phyloP scores from a whole-genome alignment of 2,113 vertebrate genomes.

The Passer montanus region DNA sequence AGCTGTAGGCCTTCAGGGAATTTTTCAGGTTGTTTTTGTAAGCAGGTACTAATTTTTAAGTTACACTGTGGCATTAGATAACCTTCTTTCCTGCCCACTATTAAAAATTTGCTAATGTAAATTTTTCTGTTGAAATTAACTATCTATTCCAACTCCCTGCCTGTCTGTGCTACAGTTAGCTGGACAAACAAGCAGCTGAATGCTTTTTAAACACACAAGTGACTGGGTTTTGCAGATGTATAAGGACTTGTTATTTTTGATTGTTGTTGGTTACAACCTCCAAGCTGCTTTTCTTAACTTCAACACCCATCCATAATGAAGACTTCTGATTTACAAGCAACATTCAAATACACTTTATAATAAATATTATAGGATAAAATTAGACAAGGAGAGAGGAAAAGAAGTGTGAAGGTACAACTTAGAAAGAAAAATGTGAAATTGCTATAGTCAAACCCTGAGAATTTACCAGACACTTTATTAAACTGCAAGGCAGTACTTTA shows the following conservation, averaged over 20 bases:
- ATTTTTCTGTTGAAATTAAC: neutral
- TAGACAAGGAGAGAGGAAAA: neutral
- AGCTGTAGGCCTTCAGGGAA: neutral
- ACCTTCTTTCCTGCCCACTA: neutral
- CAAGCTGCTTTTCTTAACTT: neutral
- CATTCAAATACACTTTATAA: neutral
- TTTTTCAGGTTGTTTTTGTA: neutral
- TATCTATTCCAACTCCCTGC: neutral
- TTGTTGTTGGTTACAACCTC: neutral
- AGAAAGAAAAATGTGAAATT: slow-evolving; percentile 30
- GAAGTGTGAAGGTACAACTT: neutral
- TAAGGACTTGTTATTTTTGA: neutral
- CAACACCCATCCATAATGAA: neutral
- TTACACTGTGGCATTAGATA: neutral
- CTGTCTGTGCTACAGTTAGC: neutral
- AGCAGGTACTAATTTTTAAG: neutral
- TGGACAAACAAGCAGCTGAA: neutral
- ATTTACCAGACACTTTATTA: slow-evolving; percentile 60
- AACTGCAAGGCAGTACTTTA: slow-evolving; percentile 37
- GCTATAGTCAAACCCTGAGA: neutral
- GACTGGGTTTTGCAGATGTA: neutral
- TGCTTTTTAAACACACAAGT: neutral
- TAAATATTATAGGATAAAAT: neutral
- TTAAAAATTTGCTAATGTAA: neutral
- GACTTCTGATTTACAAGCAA: neutral